Conservation (phyloP, 2,888 invertebrate genomes). For the Steinernema carpocapsae region DNA sequence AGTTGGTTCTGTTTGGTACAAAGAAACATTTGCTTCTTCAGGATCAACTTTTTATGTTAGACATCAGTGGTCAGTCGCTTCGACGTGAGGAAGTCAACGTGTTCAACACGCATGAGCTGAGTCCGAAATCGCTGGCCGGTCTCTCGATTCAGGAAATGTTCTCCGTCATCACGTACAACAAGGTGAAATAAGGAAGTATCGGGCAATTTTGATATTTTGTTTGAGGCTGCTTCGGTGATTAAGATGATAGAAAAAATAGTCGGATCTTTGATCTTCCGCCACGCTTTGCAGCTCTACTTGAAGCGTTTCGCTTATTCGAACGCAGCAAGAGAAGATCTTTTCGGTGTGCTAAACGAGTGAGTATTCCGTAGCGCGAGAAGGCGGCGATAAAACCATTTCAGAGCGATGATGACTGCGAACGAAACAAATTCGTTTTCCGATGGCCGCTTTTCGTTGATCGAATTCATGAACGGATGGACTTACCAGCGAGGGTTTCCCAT, state of each 20-base stretch:
- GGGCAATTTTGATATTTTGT: too few species aligned
- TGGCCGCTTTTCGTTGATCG: slow-evolving; percentile 6
- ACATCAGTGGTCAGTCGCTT: slow-evolving; percentile 13
- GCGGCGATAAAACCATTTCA: not conserved
- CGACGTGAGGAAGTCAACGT: slow-evolving; percentile 17
- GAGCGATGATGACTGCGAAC: not conserved
- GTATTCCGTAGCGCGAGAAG: not conserved
- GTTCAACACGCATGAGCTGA: slow-evolving; percentile 24
- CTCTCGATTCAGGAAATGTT: slow-evolving; percentile 31
- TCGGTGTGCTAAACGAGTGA: slow-evolving; percentile 16
- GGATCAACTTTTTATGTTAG: slow-evolving; percentile 27
- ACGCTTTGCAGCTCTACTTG: slow-evolving; percentile 32
- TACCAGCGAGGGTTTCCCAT: slow-evolving; percentile 56
- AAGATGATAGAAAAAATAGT: slow-evolving; percentile 36
- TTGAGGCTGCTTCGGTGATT: slow-evolving; percentile 37
- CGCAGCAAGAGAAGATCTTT: slow-evolving; percentile 34
- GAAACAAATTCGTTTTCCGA: slow-evolving; percentile 19
- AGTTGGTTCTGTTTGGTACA: slow-evolving; percentile 35
- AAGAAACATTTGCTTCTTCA: not conserved
- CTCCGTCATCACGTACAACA: slow-evolving; percentile 33
- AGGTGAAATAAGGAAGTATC: too few species aligned
- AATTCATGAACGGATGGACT: slow-evolving; percentile 58
- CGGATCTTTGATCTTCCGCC: slow-evolving; percentile 30
- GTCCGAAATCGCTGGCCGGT: slow-evolving; percentile 1
- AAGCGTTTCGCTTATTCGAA: slow-evolving; percentile 36